Evolutionary conservation across 30 jellyfish, hydroid and myxozoan genomes (phyloP).

Genomic region (Catostylus mosaicus): DNA sequence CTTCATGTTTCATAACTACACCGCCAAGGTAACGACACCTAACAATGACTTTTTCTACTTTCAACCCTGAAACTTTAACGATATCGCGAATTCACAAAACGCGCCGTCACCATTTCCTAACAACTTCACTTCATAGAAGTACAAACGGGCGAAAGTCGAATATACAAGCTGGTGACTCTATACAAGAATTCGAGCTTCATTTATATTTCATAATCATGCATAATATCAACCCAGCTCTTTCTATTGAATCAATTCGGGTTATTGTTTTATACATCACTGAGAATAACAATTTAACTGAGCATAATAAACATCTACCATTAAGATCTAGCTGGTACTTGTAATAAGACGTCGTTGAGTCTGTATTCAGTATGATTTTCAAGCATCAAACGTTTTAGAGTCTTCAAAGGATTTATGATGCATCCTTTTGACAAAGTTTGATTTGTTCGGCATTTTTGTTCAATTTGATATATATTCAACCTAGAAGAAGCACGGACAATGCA

Average conservation of each 20-base stretch:
- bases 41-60: background rate
- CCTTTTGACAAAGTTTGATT: too few species aligned
- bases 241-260: conserved; percentile 42
- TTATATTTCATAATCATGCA: conserved; percentile 41
- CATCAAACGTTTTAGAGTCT: too few species aligned
- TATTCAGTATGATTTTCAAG: background rate
- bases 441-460: too few species aligned
- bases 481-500: too few species aligned
- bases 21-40: background rate
- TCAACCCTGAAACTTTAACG: background rate
- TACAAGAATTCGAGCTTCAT: conserved; percentile 20
- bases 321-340: background rate
- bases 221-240: conserved; percentile 21
- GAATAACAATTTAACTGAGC: conserved; percentile 4
- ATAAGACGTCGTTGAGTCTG: background rate
- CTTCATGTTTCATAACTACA: conserved; percentile 31
- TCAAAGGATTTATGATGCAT: too few species aligned
- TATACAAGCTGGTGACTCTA: conserved; percentile 47
- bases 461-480: too few species aligned
- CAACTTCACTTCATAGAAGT: background rate
- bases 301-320: background rate
- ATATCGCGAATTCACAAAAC: background rate
- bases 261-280: conserved; percentile 5
- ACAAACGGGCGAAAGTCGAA: background rate
- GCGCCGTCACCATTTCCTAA: background rate